These are phyloP conservation scores for Calameuta filiformis DNA, from an alignment of 2,888 invertebrate genomes.

Conservation along the genomic window DNA sequence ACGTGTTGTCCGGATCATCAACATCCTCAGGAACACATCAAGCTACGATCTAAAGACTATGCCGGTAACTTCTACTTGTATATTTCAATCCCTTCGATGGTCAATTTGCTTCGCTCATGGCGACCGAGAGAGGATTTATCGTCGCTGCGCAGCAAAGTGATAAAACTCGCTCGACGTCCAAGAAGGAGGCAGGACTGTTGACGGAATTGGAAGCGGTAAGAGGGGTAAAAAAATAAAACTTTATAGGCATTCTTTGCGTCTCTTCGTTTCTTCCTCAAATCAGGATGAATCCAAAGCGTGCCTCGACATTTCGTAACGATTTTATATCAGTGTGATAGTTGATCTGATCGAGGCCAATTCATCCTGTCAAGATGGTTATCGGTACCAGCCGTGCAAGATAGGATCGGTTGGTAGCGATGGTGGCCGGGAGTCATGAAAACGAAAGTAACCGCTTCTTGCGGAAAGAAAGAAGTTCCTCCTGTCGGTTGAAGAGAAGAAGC, in stretches of 20 bases:
- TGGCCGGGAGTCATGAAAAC: conserved; percentile 37
- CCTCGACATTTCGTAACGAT: neutral
- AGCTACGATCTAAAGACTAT: neutral
- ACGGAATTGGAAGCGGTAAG: neutral
- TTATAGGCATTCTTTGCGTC: neutral
- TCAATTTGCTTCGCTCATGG: neutral
- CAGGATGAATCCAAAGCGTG: neutral
- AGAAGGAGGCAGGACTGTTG: neutral
- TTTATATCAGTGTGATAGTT: neutral
- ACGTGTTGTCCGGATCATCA: neutral
- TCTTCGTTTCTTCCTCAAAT: neutral
- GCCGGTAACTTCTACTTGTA: neutral
- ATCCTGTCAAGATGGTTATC: neutral
- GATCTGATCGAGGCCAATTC: neutral
- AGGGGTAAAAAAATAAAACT: neutral
- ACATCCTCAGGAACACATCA: neutral
- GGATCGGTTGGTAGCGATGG: neutral
- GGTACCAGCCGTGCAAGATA: neutral
- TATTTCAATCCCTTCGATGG: neutral
- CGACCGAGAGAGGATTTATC: neutral
- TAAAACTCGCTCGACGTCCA: neutral
- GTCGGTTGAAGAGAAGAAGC: conserved; percentile 27
- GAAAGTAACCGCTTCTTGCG: conserved; percentile 49
- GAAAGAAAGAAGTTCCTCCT: conserved; percentile 42
- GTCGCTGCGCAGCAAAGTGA: neutral